Base-by-base conservation (phyloP, 2,113 vertebrate species). In the Poeciliopsis prolifica region DNA sequence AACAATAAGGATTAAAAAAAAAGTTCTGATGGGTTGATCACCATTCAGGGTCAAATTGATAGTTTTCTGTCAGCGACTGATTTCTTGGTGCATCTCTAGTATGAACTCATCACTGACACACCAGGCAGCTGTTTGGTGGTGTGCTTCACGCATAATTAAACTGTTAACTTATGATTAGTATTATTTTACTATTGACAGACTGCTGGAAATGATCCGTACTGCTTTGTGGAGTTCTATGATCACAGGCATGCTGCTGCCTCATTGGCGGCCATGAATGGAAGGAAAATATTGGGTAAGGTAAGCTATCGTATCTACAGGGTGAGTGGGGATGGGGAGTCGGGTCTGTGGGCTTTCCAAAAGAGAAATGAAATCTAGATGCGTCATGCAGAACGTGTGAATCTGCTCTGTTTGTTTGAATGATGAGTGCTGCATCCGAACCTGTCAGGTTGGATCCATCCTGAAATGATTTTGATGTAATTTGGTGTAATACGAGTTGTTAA, bases 241-340 rank as follows among this genome's bases (percentile, higher is more conserved):
- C 97, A 99, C 93, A 96, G 97, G 87, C 98, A 99, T 69, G 98
- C 97, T 73, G 97, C 97, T 60, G 97, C 98, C 15, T 97, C 98
- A 0, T 90, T 99, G 89, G 98, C 97, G 81, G 98, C 98, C 61
- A 99, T 99, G 96, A 99, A 99, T 72, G 98, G 98, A 87, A 95
- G 98, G 95, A 99, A 99, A 96, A 99, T 99, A 95, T 97, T 99
- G 96, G 98, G 98, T 96, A 99, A 99, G 97, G 98, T 99, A 98
- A 96, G 96, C 90, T 95, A 93, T 94, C 94, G 37, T 93, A 91
- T 92, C 92, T 95, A 85, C 78, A 91, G 93, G 94, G 95, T 95
- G 96, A 96, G 94, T 94, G 91, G 93, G 62, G 30, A 22, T 77
- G 65, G 70, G 67, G 26, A 11, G 24, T 82, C 11, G 17, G 70